These are phyloP conservation scores for Haemorhous mexicanus DNA, from an alignment of 2,113 vertebrate genomes.

Conservation along the genomic window DNA sequence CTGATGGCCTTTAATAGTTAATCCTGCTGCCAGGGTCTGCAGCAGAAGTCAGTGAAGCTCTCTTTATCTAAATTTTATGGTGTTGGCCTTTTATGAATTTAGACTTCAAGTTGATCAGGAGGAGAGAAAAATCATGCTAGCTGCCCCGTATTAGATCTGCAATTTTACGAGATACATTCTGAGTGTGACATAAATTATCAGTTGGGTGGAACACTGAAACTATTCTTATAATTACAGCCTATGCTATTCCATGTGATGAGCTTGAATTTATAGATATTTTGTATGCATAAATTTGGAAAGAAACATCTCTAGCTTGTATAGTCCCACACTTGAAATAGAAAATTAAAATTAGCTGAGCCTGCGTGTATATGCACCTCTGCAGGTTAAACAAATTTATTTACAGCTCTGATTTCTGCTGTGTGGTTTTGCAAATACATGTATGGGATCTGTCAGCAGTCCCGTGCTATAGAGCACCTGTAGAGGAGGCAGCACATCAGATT, in stretches of 20 bases:
- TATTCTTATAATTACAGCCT: not conserved
- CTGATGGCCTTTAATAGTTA: not conserved
- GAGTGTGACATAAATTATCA: not conserved
- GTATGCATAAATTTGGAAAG: not conserved
- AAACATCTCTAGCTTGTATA: not conserved
- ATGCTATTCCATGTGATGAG: not conserved
- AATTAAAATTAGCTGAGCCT: not conserved
- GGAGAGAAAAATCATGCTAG: not conserved
- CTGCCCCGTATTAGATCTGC: not conserved
- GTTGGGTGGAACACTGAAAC: not conserved
- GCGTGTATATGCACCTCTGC: not conserved
- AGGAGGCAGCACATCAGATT: not conserved
- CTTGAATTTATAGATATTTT: not conserved
- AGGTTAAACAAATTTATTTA: not conserved
- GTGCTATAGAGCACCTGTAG: fast-evolving
- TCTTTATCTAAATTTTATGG: not conserved
- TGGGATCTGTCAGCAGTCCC: not conserved
- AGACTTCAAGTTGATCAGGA: not conserved
- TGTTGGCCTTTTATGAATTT: not conserved
- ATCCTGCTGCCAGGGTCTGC: not conserved
- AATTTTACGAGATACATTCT: not conserved
- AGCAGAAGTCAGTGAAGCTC: not conserved
- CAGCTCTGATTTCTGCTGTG: not conserved
- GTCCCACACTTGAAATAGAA: not conserved
- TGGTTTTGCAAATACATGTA: not conserved